These are phyloP conservation scores for Stratiolaelaps scimitus DNA, from an alignment of 1,140 invertebrate genomes.

Conservation along the genomic window DNA sequence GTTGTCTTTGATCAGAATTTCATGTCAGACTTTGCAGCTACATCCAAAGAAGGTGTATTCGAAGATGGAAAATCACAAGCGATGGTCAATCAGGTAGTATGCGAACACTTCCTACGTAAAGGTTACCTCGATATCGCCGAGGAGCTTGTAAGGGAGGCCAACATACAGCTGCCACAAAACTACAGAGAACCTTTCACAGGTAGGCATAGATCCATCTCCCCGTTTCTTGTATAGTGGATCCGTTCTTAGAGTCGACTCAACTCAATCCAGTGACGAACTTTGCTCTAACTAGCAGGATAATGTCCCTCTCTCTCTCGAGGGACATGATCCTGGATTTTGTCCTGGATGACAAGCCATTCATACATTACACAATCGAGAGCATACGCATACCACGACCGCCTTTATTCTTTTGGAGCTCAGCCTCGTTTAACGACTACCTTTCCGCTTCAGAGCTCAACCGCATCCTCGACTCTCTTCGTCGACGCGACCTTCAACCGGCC, in stretches of 20 bases:
- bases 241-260: neutral
- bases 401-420: slow-evolving; percentile 21
- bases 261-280: too few relatives aligned
- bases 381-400: slow-evolving; percentile 3
- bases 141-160: slow-evolving; percentile 51
- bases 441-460: slow-evolving; percentile 66
- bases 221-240: neutral
- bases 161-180: slow-evolving; percentile 41
- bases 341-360: too few relatives aligned
- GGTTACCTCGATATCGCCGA: slow-evolving; percentile 80
- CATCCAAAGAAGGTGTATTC: slow-evolving; percentile 72
- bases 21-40: slow-evolving; percentile 74
- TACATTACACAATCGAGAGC: neutral
- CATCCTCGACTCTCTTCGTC: slow-evolving; percentile 65
- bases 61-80: slow-evolving; percentile 60
- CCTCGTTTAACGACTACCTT: slow-evolving; percentile 18
- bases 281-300: too few relatives aligned
- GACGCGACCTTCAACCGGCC: slow-evolving; percentile 62
- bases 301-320: neutral
- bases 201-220: slow-evolving; percentile 28
- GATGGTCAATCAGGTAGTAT: slow-evolving; percentile 83
- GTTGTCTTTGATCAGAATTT: slow-evolving; percentile 55
- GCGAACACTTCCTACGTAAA: slow-evolving; percentile 87
- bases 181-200: slow-evolving; percentile 33
- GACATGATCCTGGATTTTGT: neutral